Percentiles rank a stretch among this genome's conserved stretches.
phyloP scores from a whole-genome alignment of 2,797 vertebrate genomes.

The Chloroceryle amazona region DNA sequence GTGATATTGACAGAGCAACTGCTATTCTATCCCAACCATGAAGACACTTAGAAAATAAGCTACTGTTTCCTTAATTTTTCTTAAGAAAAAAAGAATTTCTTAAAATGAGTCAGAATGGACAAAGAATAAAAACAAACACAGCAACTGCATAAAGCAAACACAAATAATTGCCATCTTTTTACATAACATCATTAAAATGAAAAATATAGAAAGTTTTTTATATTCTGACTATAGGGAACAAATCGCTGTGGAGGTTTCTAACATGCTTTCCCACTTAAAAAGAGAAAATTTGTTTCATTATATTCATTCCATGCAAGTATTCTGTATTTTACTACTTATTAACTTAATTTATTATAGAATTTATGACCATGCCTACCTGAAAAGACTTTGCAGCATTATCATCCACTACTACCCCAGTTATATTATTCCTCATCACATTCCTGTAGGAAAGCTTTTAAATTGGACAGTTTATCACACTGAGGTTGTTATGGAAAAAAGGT shows the following conservation, averaged over 20 bases:
- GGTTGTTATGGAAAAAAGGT: background rate
- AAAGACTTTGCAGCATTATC: background rate
- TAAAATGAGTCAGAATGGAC: background rate
- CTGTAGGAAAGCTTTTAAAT: background rate
- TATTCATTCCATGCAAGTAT: background rate
- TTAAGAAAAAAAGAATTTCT: background rate
- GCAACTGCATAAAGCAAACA: background rate
- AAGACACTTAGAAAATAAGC: background rate
- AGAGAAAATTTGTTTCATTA: background rate
- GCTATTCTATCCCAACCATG: conserved; percentile 1
- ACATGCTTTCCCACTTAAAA: background rate
- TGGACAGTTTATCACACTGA: background rate
- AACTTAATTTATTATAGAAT: conserved; percentile 26
- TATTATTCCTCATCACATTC: conserved; percentile 1
- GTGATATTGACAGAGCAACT: conserved; percentile 33
- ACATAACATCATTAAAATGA: background rate
- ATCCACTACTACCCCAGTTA: background rate
- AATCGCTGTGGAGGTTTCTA: background rate
- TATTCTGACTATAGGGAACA: background rate
- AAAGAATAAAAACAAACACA: background rate
- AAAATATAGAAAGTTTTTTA: background rate
- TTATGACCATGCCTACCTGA: background rate
- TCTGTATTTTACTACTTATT: background rate
- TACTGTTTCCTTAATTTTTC: background rate
- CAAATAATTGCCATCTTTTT: background rate